Evolutionary conservation across 2,797 vertebrate species (phyloP), one percentile per base, ranked within the genome.

Genomic region (Xerus rutilus): DNA sequence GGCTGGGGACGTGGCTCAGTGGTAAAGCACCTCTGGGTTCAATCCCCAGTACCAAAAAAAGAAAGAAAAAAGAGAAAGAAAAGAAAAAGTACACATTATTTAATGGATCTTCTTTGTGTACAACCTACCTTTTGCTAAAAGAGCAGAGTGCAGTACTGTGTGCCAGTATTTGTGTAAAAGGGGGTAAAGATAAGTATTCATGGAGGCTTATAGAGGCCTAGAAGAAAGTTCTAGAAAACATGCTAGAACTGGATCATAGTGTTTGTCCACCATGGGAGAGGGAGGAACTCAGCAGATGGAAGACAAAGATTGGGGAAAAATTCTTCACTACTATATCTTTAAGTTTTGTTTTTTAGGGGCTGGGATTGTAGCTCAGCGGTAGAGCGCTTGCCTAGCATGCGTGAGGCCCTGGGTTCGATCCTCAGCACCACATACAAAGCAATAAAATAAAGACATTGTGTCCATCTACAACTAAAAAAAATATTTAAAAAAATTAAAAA

Each of bases 261-360:
- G 4, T 25, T 35, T 35, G 7, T 23, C 62, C 23, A 20, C 20
- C 0, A 1, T 1, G 0, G 32, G 45, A 49, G 35, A 86, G 5
- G 57, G 6, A 11, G 18, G 57, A 18, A 32, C 4, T 57, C 25
- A 10, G 47, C 20, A 45, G 59, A 43, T 14, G 13, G 62, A 74
- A 93, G 90, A 57, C n/a, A 14, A 32, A 64, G 2, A 14, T 12
- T 82, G 43, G 18, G 59, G 35, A 81, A 83, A 88, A 39, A 30
- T 1, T 69, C 54, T 49, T 85, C 49, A 35, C 20, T 5, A 17
- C 18, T 11, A 8, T 7, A 12, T 3, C 11, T 62, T 70, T 11
- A 8, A 47, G 35, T 39, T 67, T 43, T 64, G 21, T 0, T 20
- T 14, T 45, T 70, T 62, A 81, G n/a, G n/a, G n/a, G n/a, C n/a